Conservation (phyloP, 2,888 invertebrate species). For the Drosophila histrio region DNA sequence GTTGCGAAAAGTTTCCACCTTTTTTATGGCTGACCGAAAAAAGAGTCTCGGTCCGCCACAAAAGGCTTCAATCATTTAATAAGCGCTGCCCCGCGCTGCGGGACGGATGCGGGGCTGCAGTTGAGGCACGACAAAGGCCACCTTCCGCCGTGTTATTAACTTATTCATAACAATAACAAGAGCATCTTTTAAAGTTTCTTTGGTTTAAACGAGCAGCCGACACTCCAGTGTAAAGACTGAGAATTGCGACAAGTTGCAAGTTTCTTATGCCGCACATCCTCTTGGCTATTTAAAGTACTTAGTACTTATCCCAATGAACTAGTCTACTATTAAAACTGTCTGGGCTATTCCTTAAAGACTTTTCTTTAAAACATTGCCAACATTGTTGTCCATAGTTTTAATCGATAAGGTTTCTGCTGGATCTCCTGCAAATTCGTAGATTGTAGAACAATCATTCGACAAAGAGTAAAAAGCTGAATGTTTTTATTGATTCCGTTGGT, state of each 20-base stretch:
- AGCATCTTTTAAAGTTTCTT: slow-evolving; percentile 15
- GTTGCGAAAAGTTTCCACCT: slow-evolving; percentile 64
- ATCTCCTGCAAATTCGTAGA: slow-evolving; percentile 13
- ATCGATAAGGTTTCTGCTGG: background rate
- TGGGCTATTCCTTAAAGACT: background rate
- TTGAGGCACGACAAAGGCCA: slow-evolving; percentile 79
- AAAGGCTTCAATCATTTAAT: slow-evolving; percentile 78
- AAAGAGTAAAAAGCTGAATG: background rate
- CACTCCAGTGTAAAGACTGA: too few relatives aligned
- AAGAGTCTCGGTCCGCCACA: slow-evolving; percentile 43
- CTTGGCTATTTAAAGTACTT: background rate
- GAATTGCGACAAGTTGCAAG: too few relatives aligned
- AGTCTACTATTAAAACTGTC: background rate
- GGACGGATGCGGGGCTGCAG: slow-evolving; percentile 15
- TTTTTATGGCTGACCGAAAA: slow-evolving; percentile 63
- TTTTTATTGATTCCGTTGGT: slow-evolving; percentile 1
- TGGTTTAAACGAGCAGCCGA: background rate
- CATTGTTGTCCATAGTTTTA: background rate
- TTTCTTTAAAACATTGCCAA: background rate
- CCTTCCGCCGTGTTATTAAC: slow-evolving; percentile 85
- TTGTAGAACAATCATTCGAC: slow-evolving; percentile 11
- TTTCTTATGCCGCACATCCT: background rate
- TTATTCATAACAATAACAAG: slow-evolving; percentile 84
- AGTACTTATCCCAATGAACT: background rate
- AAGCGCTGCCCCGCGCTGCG: slow-evolving; percentile 59